A percentile compares a stretch with the other conserved stretches of the same genome.
phyloP scores from a whole-genome alignment of 92 coral and sea anemone species.

The Scolanthus callimorphus region DNA sequence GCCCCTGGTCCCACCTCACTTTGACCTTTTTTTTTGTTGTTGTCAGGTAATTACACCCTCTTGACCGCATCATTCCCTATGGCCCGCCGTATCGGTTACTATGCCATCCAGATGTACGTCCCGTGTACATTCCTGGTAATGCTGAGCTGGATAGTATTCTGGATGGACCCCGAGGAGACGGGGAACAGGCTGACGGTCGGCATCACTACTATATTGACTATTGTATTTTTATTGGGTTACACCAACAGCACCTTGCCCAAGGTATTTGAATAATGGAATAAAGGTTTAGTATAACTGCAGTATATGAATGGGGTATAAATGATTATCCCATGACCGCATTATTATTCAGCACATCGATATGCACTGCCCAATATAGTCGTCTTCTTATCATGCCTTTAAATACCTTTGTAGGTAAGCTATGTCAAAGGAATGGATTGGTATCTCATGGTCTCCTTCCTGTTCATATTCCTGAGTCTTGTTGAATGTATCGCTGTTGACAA shows the following conservation, averaged over 20 bases:
- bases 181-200: conserved; percentile 81
- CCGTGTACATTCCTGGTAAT: conserved; percentile 79
- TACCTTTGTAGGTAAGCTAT: conserved; percentile 97
- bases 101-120: conserved; percentile 77
- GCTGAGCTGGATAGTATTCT: conserved; percentile 96
- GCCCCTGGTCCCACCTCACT: too few species aligned
- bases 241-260: conserved; percentile 80
- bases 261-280: conserved; percentile 18
- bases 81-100: conserved; percentile 85
- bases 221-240: conserved; percentile 84
- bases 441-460: conserved; percentile 70
- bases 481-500: conserved; percentile 81
- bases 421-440: conserved; percentile 95
- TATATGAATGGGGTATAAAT: too few species aligned
- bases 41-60: conserved; percentile 54
- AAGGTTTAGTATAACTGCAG: neutral
- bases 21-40: too few species aligned
- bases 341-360: too few species aligned
- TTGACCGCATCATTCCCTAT: conserved; percentile 47
- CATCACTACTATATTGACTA: conserved; percentile 85
- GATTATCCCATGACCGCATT: too few species aligned
- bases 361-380: too few species aligned
- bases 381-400: too few species aligned
- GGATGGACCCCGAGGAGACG: conserved; percentile 78
- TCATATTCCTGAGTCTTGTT: conserved; percentile 83